phyloP scores from a whole-genome alignment of 2,797 vertebrate genomes.

The Pseudomugil gertrudae region DNA sequence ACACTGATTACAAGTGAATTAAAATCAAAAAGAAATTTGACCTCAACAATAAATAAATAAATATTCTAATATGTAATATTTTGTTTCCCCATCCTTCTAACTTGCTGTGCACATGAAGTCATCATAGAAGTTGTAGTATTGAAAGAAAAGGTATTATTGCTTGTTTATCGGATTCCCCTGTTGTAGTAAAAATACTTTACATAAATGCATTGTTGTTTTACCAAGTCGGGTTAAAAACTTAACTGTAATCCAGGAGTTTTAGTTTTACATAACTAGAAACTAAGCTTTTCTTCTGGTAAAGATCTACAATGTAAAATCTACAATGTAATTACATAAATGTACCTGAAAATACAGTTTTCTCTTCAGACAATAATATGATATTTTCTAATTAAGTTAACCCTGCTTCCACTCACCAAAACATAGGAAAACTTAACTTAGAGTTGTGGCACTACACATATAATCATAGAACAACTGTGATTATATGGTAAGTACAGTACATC shows the following conservation, averaged over 20 bases:
- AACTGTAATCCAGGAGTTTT: too few relatives aligned
- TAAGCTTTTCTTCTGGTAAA: not conserved
- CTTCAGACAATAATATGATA: constrained; percentile 22
- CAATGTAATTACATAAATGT: constrained; percentile 18
- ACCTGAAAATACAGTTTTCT: constrained; percentile 15
- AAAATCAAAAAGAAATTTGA: not conserved
- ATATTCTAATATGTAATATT: too few relatives aligned
- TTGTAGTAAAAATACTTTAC: not conserved
- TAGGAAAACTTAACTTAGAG: constrained; percentile 58
- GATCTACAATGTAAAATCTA: constrained; percentile 6
- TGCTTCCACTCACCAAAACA: constrained; percentile 58
- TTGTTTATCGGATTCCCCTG: not conserved
- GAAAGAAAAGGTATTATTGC: too few relatives aligned
- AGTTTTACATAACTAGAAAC: not conserved
- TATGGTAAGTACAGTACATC: constrained; percentile 58
- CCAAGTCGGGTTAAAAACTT: not conserved
- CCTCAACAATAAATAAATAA: too few relatives aligned
- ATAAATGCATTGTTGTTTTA: not conserved
- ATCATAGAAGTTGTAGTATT: not conserved
- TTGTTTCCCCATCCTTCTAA: too few relatives aligned
- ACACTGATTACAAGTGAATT: not conserved
- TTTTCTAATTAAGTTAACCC: constrained; percentile 48
- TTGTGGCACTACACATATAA: constrained; percentile 61
- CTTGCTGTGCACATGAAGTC: too few relatives aligned
- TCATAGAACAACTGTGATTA: constrained; percentile 71